A percentile compares a stretch with the other conserved stretches of the same genome.
Conservation (phyloP, 1,140 invertebrate genomes). For the Penaeus japonicus region DNA sequence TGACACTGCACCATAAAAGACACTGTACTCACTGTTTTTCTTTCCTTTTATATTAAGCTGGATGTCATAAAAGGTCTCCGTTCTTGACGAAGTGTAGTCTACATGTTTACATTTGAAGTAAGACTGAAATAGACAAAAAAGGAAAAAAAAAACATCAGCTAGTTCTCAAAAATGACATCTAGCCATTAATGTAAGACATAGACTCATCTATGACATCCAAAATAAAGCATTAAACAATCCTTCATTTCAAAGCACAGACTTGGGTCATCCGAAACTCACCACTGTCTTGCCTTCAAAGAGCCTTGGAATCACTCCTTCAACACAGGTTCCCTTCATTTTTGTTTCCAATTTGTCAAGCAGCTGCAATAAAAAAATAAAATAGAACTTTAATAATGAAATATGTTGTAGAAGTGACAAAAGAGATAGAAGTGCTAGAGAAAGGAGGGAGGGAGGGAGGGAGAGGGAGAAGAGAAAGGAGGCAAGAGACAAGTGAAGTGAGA, state of each 20-base stretch:
- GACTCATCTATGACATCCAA: no score
- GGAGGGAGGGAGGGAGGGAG: no score
- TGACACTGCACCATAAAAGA: constrained; percentile 19
- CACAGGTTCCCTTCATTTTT: constrained; percentile 98
- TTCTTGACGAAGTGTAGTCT: constrained; percentile 91
- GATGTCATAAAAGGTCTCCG: constrained; percentile 99
- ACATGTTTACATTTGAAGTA: constrained; percentile 98
- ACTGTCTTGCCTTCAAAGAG: constrained; percentile 99
- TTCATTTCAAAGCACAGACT: background rate
- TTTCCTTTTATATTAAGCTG: constrained; percentile 99
- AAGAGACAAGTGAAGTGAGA: no score
- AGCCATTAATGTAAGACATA: no score
- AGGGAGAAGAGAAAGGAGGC: no score
- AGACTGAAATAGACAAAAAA: constrained; percentile 70
- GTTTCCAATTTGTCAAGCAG: constrained; percentile 97
- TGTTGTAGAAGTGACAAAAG: no score
- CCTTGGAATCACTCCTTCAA: constrained; percentile 96
- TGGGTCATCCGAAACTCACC: constrained; percentile 34
- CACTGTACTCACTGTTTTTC: constrained; percentile 85
- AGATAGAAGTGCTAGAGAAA: no score
- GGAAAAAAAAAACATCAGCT: constrained; percentile 31
- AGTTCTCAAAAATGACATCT: background rate
- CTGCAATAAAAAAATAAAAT: constrained; percentile 65
- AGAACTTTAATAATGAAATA: background rate
- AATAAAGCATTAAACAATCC: no score